phyloP scores from a whole-genome alignment of 2,797 vertebrate genomes.

The Hydrolagus colliei region DNA sequence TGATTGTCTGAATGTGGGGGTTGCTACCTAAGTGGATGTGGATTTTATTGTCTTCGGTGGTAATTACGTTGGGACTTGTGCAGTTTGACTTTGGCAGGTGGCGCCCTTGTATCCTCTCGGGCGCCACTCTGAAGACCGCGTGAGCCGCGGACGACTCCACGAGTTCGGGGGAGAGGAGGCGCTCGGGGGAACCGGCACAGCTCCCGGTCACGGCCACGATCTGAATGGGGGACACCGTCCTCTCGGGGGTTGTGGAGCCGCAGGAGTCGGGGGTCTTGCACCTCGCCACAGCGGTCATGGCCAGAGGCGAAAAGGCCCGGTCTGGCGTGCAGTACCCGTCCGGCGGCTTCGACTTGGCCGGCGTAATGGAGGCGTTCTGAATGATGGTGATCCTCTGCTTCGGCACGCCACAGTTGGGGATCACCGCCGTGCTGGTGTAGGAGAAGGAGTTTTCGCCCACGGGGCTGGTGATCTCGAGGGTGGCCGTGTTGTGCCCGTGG shows the following conservation, averaged over 20 bases:
- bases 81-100: slow-evolving; percentile 89
- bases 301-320: slow-evolving; percentile 67
- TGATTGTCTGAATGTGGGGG: slow-evolving; percentile 75
- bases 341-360: slow-evolving; percentile 65
- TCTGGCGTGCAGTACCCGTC: slow-evolving; percentile 70
- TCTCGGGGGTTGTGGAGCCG: slow-evolving; percentile 76
- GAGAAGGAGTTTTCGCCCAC: slow-evolving; percentile 73
- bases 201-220: slow-evolving; percentile 74
- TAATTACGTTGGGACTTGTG: slow-evolving; percentile 83
- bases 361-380: slow-evolving; percentile 73
- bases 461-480: slow-evolving; percentile 85
- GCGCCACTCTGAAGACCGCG: slow-evolving; percentile 76
- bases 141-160: slow-evolving; percentile 75
- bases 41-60: slow-evolving; percentile 98
- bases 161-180: slow-evolving; percentile 63
- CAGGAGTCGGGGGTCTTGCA: slow-evolving; percentile 79
- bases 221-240: slow-evolving; percentile 82
- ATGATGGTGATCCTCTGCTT: slow-evolving; percentile 94
- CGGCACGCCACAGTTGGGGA: slow-evolving; percentile 82
- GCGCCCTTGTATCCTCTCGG: slow-evolving; percentile 80
- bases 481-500: slow-evolving; percentile 79
- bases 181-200: slow-evolving; percentile 64
- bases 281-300: slow-evolving; percentile 72
- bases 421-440: slow-evolving; percentile 88
- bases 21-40: slow-evolving; percentile 86